Base-by-base conservation (phyloP, 2,113 vertebrate species). In the Asarcornis scutulata region DNA sequence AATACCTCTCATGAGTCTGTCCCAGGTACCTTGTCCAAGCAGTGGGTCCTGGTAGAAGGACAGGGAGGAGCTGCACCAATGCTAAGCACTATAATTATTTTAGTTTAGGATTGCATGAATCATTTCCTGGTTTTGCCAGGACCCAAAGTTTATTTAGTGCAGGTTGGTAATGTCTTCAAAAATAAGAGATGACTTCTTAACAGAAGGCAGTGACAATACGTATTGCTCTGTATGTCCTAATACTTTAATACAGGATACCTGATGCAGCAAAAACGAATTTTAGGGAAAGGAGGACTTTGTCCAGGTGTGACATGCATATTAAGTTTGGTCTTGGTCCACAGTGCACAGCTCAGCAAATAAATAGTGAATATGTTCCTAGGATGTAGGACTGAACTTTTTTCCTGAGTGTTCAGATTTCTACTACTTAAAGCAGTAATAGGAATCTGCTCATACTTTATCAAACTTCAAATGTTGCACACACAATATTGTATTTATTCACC, bases 351-450 rank as follows among this genome's bases (percentile, higher is more conserved):
- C 83, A 95, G 66, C 91, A 96, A 94, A 95, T 86, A 88, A 63
- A 83, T 94, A 73, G 89, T 92, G 84, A 96, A 83, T 74, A 93
- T 62, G 50, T 14, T 68, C 48, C 44, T 85, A 94, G 89, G 58
- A 60, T 13, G 76, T 69, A 18, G 68, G 38, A 91, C 44, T 68
- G 23, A 79, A 67, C 93, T 86, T 92, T 38, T 74, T 86, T 91
- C 18, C 22, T 72, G 59, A 89, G 36, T 76, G 79, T 50, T 40
- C 9, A 32, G 40, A 86, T 68, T 93, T 95, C 86, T 75, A n/a
- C 36, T 36, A n/a, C 81, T 95, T 40, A 25, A 84, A 97, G 71
- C 66, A 95, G 81, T 77, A 94, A 93, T 17, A 95, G 87, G 88
- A 81, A 86, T 74, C 58, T 87, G 75, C 64, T 95, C 53, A 55